Evolutionary conservation across 2,797 vertebrate species (phyloP).

Genomic region (Adelosebastes latens): DNA sequence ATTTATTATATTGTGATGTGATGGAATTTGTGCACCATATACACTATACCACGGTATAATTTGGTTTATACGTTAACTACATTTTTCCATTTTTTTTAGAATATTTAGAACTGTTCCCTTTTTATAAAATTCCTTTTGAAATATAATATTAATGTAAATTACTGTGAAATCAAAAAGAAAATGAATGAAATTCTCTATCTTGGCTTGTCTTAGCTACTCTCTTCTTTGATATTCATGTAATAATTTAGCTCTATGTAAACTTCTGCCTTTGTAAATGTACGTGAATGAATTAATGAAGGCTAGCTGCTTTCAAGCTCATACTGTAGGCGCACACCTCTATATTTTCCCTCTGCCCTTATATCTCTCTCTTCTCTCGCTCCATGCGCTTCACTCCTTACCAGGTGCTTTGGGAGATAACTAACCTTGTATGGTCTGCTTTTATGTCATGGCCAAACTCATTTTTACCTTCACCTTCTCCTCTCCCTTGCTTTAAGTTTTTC

Average conservation of each 20-base stretch:
- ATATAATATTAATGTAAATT: background rate
- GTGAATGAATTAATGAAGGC: background rate
- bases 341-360: background rate
- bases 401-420: constrained; percentile 64
- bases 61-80: background rate
- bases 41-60: too few relatives aligned
- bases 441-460: constrained; percentile 42
- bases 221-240: background rate
- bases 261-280: background rate
- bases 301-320: constrained; percentile 2
- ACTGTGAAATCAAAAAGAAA: background rate
- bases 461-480: constrained; percentile 37
- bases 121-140: background rate
- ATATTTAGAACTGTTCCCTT: background rate
- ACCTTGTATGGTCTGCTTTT: constrained; percentile 38
- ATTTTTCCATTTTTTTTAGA: background rate
- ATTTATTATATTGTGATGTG: background rate
- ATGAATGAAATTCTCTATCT: background rate
- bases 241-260: background rate
- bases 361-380: background rate
- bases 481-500: constrained; percentile 4
- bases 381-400: constrained; percentile 23
- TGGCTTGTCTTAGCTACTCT: background rate
- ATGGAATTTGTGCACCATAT: background rate
- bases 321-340: background rate